Evolutionary conservation across 1,140 invertebrate genomes (phyloP), one percentile per base, ranked within the genome.

Genomic region (Triops cancriformis): DNA sequence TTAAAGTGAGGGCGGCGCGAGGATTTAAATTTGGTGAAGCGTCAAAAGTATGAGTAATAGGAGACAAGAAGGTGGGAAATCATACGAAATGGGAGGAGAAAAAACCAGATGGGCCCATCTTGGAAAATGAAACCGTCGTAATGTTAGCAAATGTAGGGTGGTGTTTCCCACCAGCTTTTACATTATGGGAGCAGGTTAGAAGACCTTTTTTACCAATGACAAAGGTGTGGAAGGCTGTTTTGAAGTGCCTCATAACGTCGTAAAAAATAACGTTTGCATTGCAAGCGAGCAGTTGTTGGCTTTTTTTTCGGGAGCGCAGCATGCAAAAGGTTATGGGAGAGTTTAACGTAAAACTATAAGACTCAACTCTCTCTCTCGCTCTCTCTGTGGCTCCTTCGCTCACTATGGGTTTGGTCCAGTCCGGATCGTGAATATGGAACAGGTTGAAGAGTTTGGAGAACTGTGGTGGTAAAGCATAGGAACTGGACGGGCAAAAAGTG

Each of bases 381-480:
- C 31, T 37, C 31, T 4, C 31, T 37, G 31, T 37, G 2, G 31
- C 31, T 37, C 31, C n/a, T 23, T 64, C n/a, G 14, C 51, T 64
- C 9, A n/a, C 23, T 64, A 64, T 64, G 51, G 51, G 51, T n/a
- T 64, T 23, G 51, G 51, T 64, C 31, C 31, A 4, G 31, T 37
- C 51, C 51, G 51, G 51, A 64, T 64, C 51, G 51, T 64, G 51
- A 64, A 64, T 64, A 64, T 64, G 51, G 51, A 64, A 64, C 51
- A 64, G 51, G 51, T 64, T 64, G 51, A 64, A 64, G 51, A 64
- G 51, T 64, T 64, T 12, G 51, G 51, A 64, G 51, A 37, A 37
- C 31, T 37, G 4, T 64, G 51, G 1, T 64, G 51, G 51, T 64
- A 64, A 0, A 64, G 51, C 51, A 64, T 64, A 64, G 14, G 51